These are phyloP conservation scores for Dolichallabes microphthalmus DNA, from an alignment of 2,113 vertebrate genomes.

Conservation along the genomic window DNA sequence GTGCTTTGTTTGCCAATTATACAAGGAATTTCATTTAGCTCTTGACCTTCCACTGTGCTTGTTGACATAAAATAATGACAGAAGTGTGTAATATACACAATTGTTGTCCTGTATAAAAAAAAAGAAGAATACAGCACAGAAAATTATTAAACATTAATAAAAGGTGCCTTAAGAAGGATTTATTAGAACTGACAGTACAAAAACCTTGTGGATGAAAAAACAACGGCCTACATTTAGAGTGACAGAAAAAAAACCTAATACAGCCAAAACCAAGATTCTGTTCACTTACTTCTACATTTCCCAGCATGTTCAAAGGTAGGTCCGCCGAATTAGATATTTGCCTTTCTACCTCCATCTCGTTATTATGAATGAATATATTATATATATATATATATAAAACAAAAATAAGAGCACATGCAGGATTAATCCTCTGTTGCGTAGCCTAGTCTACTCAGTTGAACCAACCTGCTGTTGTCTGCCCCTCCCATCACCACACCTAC, in stretches of 20 bases:
- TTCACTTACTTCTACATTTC: slow-evolving; percentile 49
- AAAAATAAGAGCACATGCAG: neutral
- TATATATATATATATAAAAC: neutral
- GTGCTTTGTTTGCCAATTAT: neutral
- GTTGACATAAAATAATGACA: neutral
- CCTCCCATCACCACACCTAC: slow-evolving; percentile 6
- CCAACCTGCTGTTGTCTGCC: neutral
- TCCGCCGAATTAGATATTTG: slow-evolving; percentile 23
- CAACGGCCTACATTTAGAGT: neutral
- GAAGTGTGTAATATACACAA: neutral
- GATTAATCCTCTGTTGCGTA: neutral
- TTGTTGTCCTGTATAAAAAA: neutral
- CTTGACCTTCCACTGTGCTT: neutral
- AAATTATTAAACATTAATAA: neutral
- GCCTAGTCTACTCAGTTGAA: neutral
- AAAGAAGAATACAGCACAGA: neutral
- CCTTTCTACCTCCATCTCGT: slow-evolving; percentile 26
- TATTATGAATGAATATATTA: too few species aligned
- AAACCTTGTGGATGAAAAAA: neutral
- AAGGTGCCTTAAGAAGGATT: too few species aligned
- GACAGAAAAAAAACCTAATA: neutral
- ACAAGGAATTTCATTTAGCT: neutral
- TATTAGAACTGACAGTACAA: neutral
- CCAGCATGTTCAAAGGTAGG: slow-evolving; percentile 41
- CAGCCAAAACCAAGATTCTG: neutral